Percentiles rank a stretch among this genome's conserved stretches.
Conservation (phyloP, 2,888 invertebrate species). For the Eumacrocentrus americanus region DNA sequence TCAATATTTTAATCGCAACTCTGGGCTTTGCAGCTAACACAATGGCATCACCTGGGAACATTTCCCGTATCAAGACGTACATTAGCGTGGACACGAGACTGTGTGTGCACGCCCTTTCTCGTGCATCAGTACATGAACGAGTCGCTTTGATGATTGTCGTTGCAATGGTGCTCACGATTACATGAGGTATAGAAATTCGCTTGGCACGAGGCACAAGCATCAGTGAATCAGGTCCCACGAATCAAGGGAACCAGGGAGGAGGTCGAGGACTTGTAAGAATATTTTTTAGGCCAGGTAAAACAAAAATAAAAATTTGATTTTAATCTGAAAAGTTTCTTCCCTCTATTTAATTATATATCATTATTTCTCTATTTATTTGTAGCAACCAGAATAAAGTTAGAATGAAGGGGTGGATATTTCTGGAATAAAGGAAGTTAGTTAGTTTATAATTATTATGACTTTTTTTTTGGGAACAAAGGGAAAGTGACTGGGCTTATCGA, state of each 20-base stretch:
- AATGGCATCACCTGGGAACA: slow-evolving; percentile 56
- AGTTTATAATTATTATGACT: too few species aligned
- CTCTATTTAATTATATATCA: too few species aligned
- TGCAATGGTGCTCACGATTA: neutral
- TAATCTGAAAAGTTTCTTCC: too few species aligned
- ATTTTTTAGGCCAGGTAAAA: neutral
- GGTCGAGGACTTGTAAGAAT: slow-evolving; percentile 43
- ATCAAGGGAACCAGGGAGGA: slow-evolving; percentile 26
- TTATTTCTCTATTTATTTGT: too few species aligned
- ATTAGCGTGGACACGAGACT: slow-evolving; percentile 31
- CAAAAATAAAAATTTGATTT: neutral
- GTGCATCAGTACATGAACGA: slow-evolving; percentile 15
- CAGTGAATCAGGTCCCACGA: slow-evolving; percentile 30
- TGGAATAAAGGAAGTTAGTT: too few species aligned
- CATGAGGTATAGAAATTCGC: slow-evolving; percentile 8
- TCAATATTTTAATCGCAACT: slow-evolving; percentile 41
- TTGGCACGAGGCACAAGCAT: slow-evolving; percentile 16
- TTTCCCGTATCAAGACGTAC: slow-evolving; percentile 49
- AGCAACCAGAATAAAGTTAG: too few species aligned
- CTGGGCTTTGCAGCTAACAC: slow-evolving; percentile 43
- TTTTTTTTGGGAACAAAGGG: too few species aligned
- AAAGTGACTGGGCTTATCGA: slow-evolving; percentile 1
- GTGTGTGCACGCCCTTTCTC: slow-evolving; percentile 37
- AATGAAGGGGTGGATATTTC: too few species aligned
- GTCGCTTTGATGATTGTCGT: neutral